These are phyloP conservation scores for Acheta domesticus DNA, from an alignment of 2,888 invertebrate genomes.

Conservation along the genomic window DNA sequence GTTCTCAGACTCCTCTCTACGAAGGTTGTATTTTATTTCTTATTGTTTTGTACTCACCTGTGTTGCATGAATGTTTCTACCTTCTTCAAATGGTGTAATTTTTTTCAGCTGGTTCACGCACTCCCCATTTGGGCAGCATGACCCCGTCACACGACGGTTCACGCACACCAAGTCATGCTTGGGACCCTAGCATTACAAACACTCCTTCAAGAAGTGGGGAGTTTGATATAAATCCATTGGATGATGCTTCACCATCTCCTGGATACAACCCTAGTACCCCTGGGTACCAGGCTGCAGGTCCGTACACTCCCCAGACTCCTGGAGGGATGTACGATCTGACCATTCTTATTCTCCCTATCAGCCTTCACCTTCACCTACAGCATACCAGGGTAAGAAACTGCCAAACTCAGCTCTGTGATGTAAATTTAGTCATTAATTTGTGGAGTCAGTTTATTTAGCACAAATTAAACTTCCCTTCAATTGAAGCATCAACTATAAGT, in stretches of 20 bases:
- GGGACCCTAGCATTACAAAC: constrained; percentile 89
- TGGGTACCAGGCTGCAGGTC: constrained; percentile 67
- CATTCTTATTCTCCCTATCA: constrained; percentile 87
- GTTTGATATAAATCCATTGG: constrained; percentile 70
- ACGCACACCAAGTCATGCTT: constrained; percentile 85
- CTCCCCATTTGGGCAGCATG: constrained; percentile 87
- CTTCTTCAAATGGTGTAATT: neutral
- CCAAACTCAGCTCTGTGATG: no score
- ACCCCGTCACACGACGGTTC: constrained; percentile 94
- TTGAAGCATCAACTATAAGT: no score
- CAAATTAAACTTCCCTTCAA: no score
- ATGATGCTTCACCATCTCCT: constrained; percentile 65
- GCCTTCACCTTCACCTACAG: constrained; percentile 74
- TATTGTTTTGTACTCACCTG: neutral
- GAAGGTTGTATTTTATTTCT: constrained; percentile 50
- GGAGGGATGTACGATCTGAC: constrained; percentile 85
- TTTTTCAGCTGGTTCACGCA: constrained; percentile 66
- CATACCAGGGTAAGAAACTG: constrained; percentile 46
- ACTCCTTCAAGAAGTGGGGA: constrained; percentile 79
- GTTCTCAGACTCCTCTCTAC: constrained; percentile 87
- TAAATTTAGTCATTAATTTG: no score
- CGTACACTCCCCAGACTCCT: constrained; percentile 93
- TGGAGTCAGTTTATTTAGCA: no score
- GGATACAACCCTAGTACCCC: constrained; percentile 64
- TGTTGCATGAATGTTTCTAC: neutral